These are phyloP conservation scores for Typhlichthys eigenmanni DNA, from an alignment of 2,797 vertebrate species.

Conservation along the genomic window DNA sequence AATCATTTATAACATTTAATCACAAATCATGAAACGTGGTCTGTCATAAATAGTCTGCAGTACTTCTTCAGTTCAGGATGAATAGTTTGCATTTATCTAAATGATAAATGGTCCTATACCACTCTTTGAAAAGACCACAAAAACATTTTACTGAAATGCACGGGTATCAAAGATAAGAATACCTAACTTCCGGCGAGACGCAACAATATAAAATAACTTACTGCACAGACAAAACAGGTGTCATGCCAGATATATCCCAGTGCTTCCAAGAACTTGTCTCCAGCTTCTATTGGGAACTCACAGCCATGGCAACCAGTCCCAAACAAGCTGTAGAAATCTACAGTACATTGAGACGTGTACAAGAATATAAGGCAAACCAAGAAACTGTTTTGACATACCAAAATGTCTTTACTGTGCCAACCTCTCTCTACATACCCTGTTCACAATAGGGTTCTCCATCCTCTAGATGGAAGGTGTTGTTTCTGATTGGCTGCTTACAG, in stretches of 20 bases:
- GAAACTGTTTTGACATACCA: neutral
- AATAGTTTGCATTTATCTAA: no score
- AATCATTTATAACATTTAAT: no score
- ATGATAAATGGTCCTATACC: no score
- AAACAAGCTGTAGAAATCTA: slow-evolving; percentile 94
- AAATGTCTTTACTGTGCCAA: neutral
- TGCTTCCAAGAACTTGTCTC: slow-evolving; percentile 95
- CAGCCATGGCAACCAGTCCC: slow-evolving; percentile 93
- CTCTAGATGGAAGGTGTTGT: slow-evolving; percentile 94
- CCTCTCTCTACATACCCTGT: slow-evolving; percentile 78
- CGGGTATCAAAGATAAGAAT: no score
- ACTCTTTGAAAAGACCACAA: no score
- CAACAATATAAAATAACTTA: slow-evolving; percentile 70
- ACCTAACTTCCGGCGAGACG: no score
- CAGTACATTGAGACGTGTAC: neutral
- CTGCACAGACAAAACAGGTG: slow-evolving; percentile 95
- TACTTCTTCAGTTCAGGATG: no score
- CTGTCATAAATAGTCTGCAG: no score
- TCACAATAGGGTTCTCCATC: slow-evolving; percentile 96
- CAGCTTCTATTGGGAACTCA: slow-evolving; percentile 96
- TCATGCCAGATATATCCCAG: slow-evolving; percentile 95
- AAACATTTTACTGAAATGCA: no score
- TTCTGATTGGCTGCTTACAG: slow-evolving; percentile 93
- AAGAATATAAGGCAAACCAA: no score
- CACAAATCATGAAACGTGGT: no score